phyloP scores from a whole-genome alignment of 2,797 vertebrate species.

The Anguilla marmorata region DNA sequence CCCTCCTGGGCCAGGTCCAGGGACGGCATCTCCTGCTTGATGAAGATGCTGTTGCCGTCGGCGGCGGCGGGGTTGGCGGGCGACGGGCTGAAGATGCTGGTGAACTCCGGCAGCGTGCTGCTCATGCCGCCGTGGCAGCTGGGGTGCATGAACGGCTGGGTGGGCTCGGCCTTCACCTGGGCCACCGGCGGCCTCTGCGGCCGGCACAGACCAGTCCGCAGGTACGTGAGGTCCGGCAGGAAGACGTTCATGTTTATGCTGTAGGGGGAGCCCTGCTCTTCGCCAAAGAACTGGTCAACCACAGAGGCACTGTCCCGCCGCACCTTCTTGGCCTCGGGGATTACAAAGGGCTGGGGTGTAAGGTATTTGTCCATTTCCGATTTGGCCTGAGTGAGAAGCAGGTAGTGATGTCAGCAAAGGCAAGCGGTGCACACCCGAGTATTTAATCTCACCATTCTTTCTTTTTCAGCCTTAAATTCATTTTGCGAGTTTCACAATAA shows the following conservation, averaged over 20 bases:
- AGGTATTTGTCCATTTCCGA: slow-evolving; percentile 92
- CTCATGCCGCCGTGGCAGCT: slow-evolving; percentile 72
- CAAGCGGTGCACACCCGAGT: neutral
- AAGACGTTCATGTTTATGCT: slow-evolving; percentile 96
- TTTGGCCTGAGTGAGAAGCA: slow-evolving; percentile 73
- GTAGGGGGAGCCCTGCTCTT: slow-evolving; percentile 85
- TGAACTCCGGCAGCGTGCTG: slow-evolving; percentile 81
- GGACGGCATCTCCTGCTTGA: slow-evolving; percentile 91
- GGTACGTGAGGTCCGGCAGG: slow-evolving; percentile 86
- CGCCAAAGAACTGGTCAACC: slow-evolving; percentile 88
- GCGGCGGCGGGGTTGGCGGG: slow-evolving; percentile 74
- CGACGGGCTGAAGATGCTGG: slow-evolving; percentile 78
- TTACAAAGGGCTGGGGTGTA: slow-evolving; percentile 72
- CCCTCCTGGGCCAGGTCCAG: slow-evolving; percentile 87
- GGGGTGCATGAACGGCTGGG: slow-evolving; percentile 80
- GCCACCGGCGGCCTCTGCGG: slow-evolving; percentile 75
- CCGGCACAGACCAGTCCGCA: slow-evolving; percentile 88
- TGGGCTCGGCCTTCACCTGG: slow-evolving; percentile 89
- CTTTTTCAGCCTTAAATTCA: neutral
- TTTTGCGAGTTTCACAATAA: neutral
- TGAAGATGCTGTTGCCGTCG: slow-evolving; percentile 77
- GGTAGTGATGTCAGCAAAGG: slow-evolving; percentile 13
- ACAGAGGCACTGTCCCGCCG: slow-evolving; percentile 80
- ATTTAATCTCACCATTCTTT: no score
- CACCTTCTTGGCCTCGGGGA: slow-evolving; percentile 81